Conservation (phyloP, 2,797 vertebrate genomes). For the Gadopsis marmoratus region DNA sequence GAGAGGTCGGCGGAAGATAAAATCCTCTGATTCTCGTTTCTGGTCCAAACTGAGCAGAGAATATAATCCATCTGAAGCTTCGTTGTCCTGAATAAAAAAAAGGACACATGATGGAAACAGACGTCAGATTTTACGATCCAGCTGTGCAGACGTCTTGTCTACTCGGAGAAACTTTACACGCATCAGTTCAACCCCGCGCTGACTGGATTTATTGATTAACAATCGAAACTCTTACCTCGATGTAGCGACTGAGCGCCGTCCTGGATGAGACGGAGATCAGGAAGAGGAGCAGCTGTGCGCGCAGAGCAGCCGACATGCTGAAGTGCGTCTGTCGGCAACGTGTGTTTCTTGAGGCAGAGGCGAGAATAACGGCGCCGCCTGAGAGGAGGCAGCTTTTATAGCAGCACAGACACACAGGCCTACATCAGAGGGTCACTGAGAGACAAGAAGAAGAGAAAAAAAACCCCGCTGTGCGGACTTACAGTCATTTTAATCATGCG, state of each 20-base stretch:
- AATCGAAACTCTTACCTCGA: constrained; percentile 86
- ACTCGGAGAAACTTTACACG: constrained; percentile 32
- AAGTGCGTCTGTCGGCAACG: constrained; percentile 64
- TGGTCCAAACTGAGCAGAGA: constrained; percentile 86
- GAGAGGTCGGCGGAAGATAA: constrained; percentile 89
- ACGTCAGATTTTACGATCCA: not conserved
- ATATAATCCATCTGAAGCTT: constrained; percentile 86
- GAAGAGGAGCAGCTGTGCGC: constrained; percentile 84
- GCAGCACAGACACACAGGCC: constrained; percentile 47
- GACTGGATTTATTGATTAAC: not conserved
- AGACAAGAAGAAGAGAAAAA: not conserved
- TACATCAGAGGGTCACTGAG: constrained; percentile 43
- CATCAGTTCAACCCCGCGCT: not conserved
- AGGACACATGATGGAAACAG: constrained; percentile 9
- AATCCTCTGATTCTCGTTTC: constrained; percentile 89
- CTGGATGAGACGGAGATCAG: constrained; percentile 87
- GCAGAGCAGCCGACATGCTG: constrained; percentile 85
- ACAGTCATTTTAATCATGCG: constrained; percentile 26
- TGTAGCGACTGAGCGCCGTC: constrained; percentile 86
- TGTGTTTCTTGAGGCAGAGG: constrained; percentile 48
- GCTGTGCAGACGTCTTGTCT: not conserved
- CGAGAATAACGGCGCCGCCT: constrained; percentile 60
- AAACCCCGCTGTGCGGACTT: constrained; percentile 4
- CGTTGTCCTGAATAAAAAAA: constrained; percentile 78
- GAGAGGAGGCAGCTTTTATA: constrained; percentile 78